Conservation (phyloP, 2,797 vertebrate species). For the Sebastes ruberrimus region DNA sequence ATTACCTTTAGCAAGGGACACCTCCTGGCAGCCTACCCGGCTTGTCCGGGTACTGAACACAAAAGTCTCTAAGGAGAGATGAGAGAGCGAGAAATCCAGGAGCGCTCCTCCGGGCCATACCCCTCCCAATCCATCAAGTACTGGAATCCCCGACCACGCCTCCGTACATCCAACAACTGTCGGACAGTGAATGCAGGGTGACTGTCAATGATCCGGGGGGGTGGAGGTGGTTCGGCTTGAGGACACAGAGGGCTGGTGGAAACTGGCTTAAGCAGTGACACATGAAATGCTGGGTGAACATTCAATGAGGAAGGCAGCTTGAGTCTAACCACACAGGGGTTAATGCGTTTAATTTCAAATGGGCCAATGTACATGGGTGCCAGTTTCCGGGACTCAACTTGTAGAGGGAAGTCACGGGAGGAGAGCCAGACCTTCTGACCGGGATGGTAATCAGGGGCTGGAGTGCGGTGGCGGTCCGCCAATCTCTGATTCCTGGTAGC, state of each 20-base stretch:
- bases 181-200: no score
- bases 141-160: no score
- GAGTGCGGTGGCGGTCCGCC: neutral
- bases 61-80: no score
- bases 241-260: neutral
- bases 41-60: no score
- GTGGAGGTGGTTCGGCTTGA: neutral
- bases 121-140: no score
- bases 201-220: no score
- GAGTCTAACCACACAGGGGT: neutral
- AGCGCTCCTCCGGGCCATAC: no score
- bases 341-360: neutral
- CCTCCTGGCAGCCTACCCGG: no score
- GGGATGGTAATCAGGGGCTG: neutral
- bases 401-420: neutral
- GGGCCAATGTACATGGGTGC: neutral
- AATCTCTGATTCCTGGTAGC: neutral
- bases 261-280: neutral
- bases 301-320: neutral
- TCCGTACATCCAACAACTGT: no score
- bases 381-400: neutral
- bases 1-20: neutral
- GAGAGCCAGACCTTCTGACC: neutral
- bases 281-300: neutral
- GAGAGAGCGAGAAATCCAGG: neutral